phyloP scores from a whole-genome alignment of 2,888 invertebrate species.

The Tipula helvola region DNA sequence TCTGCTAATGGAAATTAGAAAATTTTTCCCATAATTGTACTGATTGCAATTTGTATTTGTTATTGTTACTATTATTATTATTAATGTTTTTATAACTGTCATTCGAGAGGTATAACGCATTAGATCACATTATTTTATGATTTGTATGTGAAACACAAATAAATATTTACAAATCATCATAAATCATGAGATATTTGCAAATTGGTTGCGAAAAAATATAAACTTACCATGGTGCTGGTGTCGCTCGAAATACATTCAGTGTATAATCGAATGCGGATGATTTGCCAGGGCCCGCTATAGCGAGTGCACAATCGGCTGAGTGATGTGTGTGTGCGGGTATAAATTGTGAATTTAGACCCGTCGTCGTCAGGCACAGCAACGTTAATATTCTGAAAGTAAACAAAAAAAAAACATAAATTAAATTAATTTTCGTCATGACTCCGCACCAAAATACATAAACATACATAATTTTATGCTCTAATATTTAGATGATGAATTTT shows the following conservation, averaged over 20 bases:
- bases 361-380: neutral
- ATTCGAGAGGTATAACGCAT: neutral
- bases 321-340: slow-evolving; percentile 27
- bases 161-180: neutral
- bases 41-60: neutral
- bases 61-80: neutral
- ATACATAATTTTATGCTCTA: neutral
- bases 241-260: slow-evolving; percentile 67
- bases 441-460: neutral
- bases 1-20: neutral
- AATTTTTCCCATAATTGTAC: neutral
- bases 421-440: neutral
- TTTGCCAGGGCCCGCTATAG: slow-evolving; percentile 63
- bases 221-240: slow-evolving; percentile 44
- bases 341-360: slow-evolving; percentile 23
- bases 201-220: neutral
- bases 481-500: neutral
- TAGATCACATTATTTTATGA: neutral
- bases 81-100: neutral
- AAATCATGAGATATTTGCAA: neutral
- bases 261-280: slow-evolving; percentile 76
- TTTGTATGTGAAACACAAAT: neutral
- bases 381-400: slow-evolving; percentile 6
- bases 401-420: neutral
- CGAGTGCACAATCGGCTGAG: slow-evolving; percentile 60